phyloP scores from a whole-genome alignment of 1,140 invertebrate genomes.

The Bombus affinis region DNA sequence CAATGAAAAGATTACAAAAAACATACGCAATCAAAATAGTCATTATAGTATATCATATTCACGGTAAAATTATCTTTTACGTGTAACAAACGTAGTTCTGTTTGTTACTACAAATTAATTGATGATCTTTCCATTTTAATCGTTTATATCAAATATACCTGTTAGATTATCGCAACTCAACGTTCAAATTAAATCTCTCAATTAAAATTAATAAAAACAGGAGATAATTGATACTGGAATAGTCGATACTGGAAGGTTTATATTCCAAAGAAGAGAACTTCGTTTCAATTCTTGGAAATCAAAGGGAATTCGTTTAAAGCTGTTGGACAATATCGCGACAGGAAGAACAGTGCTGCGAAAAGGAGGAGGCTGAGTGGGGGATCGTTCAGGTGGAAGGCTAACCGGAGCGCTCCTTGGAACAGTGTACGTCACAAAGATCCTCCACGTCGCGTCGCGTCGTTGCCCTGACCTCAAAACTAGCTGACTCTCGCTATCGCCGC shows the following conservation, averaged over 20 bases:
- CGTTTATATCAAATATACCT: no score
- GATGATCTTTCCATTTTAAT: no score
- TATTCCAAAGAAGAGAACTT: background rate
- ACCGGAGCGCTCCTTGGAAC: constrained; percentile 62
- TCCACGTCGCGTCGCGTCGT: constrained; percentile 67
- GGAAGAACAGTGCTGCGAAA: constrained; percentile 42
- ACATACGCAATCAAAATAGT: no score
- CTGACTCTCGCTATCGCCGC: constrained; percentile 66
- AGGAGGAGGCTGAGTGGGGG: constrained; percentile 1
- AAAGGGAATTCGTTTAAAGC: constrained; percentile 19
- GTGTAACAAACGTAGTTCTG: no score
- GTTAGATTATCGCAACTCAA: no score
- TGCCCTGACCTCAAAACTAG: constrained; percentile 79
- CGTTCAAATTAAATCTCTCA: no score
- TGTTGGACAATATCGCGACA: constrained; percentile 2
- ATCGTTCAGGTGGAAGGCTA: constrained; percentile 64
- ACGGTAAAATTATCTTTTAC: no score
- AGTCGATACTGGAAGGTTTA: background rate
- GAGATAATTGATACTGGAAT: background rate
- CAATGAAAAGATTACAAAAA: background rate
- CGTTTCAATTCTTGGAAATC: background rate
- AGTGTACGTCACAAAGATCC: constrained; percentile 72
- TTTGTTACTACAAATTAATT: no score
- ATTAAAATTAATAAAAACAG: no score
- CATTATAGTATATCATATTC: no score